A percentile compares a stretch with the other conserved stretches of the same genome.
Conservation (phyloP, 2,113 vertebrate genomes). For the Hiodon alosoides region DNA sequence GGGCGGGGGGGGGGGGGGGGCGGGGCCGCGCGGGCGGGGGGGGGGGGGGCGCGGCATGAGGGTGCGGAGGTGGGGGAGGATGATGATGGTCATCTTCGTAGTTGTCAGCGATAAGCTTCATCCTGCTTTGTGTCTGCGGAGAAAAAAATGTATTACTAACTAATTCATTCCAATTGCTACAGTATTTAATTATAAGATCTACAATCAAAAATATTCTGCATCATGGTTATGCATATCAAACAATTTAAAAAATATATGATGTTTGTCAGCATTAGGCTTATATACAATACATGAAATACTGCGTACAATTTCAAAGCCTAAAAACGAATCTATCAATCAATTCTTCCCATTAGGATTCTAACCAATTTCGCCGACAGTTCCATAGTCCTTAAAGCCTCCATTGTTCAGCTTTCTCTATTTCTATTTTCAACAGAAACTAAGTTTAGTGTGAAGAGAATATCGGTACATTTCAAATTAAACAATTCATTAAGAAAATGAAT, state of each 20-base stretch:
- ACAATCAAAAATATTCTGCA: background rate
- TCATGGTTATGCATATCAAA: background rate
- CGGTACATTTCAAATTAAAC: background rate
- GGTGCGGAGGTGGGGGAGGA: constrained; percentile 77
- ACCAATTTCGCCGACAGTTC: background rate
- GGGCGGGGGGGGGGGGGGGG: constrained; percentile 70
- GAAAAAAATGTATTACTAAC: constrained; percentile 12
- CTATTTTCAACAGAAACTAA: background rate
- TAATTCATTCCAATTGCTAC: background rate
- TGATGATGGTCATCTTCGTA: constrained; percentile 94
- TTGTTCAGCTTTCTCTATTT: background rate
- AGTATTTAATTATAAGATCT: background rate
- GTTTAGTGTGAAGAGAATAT: background rate
- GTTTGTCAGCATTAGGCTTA: background rate
- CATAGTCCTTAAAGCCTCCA: background rate
- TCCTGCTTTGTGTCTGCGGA: constrained; percentile 91
- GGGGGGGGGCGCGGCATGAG: constrained; percentile 77
- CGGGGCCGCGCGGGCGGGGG: constrained; percentile 63
- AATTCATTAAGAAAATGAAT: background rate
- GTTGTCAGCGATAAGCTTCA: constrained; percentile 96
- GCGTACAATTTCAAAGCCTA: background rate
- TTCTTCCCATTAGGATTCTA: background rate
- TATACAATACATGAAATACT: constrained; percentile 1
- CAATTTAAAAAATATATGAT: background rate
- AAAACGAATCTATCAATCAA: background rate